phyloP scores from a whole-genome alignment of 2,888 invertebrate species.

The Lasioglossum villosulum region DNA sequence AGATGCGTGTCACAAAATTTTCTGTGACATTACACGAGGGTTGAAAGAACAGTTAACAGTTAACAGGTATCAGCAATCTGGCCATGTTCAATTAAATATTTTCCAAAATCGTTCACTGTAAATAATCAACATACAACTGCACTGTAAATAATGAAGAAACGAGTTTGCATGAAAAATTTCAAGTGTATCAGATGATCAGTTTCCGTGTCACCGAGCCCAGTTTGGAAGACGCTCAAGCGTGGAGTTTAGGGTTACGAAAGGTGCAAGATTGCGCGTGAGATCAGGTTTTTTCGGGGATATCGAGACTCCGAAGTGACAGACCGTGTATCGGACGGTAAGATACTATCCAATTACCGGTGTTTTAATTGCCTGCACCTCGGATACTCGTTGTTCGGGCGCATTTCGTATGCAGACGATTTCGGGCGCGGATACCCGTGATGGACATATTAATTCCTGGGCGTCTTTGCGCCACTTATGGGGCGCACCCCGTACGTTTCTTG shows the following conservation, averaged over 20 bases:
- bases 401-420: slow-evolving; percentile 46
- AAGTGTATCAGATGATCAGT: background rate
- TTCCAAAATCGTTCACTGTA: background rate
- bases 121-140: background rate
- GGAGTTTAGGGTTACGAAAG: background rate
- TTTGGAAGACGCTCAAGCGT: background rate
- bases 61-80: no score
- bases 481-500: slow-evolving; percentile 24
- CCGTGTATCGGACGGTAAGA: slow-evolving; percentile 36
- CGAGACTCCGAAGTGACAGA: background rate
- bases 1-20: no score
- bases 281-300: background rate
- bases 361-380: slow-evolving; percentile 56
- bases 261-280: background rate
- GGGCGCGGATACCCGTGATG: slow-evolving; percentile 38
- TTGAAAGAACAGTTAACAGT: background rate
- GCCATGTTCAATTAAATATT: background rate
- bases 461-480: slow-evolving; percentile 42
- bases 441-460: slow-evolving; percentile 61
- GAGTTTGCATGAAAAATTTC: background rate
- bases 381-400: slow-evolving; percentile 30
- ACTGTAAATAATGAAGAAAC: background rate
- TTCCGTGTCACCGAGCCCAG: background rate
- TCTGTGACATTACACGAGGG: no score
- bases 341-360: slow-evolving; percentile 55